Percentiles rank a stretch among this genome's conserved stretches.
These are phyloP conservation scores for Drosophila lacertosa DNA, from an alignment of 1,140 invertebrate genomes.

Conservation along the genomic window DNA sequence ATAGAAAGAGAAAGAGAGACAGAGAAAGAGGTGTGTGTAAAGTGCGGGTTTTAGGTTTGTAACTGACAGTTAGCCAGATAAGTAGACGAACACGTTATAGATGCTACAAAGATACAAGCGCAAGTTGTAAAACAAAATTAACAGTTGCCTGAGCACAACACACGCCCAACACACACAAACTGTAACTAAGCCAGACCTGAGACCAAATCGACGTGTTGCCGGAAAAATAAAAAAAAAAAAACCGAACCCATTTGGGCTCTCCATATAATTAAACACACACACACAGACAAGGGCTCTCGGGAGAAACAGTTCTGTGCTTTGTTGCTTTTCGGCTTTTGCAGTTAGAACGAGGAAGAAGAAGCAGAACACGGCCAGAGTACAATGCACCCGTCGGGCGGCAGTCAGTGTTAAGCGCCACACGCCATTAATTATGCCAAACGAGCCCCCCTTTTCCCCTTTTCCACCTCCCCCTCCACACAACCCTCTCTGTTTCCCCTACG, in stretches of 20 bases:
- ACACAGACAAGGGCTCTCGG: conserved; percentile 44
- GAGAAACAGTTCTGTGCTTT: conserved; percentile 12
- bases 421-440: conserved; percentile 73
- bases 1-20: conserved; percentile 17
- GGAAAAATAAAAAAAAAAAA: no score
- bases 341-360: conserved; percentile 57
- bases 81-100: conserved; percentile 62
- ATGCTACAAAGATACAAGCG: conserved; percentile 59
- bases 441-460: no score
- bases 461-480: no score
- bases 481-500: background rate
- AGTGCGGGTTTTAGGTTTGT: conserved; percentile 36
- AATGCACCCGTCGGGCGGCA: conserved; percentile 58
- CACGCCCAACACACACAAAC: conserved; percentile 48
- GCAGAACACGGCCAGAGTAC: conserved; percentile 54
- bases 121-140: conserved; percentile 78
- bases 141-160: conserved; percentile 76
- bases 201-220: conserved; percentile 2
- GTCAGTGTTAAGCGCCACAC: conserved; percentile 65
- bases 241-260: conserved; percentile 46
- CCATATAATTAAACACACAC: conserved; percentile 67
- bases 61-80: conserved; percentile 63
- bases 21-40: conserved; percentile 34
- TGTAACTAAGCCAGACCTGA: background rate
- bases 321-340: conserved; percentile 51